Evolutionary conservation across 1,140 invertebrate genomes (phyloP).

Genomic region (Trichomalopsis sarcophagae): DNA sequence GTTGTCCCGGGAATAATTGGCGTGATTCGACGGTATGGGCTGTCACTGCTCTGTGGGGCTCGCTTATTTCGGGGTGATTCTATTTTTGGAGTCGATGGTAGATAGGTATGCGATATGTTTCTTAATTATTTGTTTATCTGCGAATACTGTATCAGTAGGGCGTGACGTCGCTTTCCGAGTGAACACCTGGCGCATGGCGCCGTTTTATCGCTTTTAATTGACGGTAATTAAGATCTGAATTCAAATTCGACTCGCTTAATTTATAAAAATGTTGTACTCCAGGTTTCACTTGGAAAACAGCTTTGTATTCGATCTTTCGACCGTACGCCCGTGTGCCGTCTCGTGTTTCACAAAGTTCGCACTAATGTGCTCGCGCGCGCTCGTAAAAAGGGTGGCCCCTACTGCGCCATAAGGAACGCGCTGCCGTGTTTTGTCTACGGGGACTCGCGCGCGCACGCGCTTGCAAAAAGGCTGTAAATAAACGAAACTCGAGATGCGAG

Average conservation of each 20-base stretch:
- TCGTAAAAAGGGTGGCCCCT: neutral
- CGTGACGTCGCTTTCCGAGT: neutral
- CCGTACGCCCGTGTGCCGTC: neutral
- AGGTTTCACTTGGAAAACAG: no score
- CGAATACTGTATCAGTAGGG: no score
- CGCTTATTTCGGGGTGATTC: neutral
- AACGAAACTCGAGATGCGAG: neutral
- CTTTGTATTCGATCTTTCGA: neutral
- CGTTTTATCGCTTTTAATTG: constrained; percentile 12
- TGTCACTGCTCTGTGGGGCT: neutral
- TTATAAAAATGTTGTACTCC: no score
- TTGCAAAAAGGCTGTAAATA: neutral
- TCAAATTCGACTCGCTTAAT: neutral
- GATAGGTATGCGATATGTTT: neutral
- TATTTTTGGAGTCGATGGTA: no score
- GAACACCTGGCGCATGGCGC: neutral
- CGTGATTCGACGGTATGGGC: neutral
- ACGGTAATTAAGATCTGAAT: neutral
- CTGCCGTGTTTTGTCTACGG: neutral
- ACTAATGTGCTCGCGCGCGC: neutral
- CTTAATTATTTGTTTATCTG: neutral
- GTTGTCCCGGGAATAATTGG: neutral
- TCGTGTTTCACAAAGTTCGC: neutral
- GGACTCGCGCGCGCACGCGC: neutral
- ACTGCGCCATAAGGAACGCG: neutral